Conservation (phyloP, 2,113 vertebrate genomes). For the Tretioscincus oriximinensis region DNA sequence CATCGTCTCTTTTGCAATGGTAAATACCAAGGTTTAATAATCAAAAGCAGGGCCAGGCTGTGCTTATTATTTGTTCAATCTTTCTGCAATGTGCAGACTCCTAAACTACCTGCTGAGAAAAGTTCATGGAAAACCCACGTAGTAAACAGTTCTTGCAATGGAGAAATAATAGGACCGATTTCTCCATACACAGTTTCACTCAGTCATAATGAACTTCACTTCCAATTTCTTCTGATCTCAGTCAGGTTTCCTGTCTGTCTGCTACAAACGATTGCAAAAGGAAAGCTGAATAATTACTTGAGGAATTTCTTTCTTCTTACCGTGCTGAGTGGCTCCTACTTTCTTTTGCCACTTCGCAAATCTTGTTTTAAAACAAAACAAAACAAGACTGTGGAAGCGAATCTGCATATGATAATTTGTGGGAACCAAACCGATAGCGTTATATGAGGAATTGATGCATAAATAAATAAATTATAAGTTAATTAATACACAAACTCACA, state of each 20-base stretch:
- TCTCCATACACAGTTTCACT: slow-evolving; percentile 29
- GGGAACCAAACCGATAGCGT: no score
- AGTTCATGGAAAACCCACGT: not conserved
- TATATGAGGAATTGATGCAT: not conserved
- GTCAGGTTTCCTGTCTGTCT: slow-evolving; percentile 26
- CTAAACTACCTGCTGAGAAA: not conserved
- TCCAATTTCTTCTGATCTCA: slow-evolving; percentile 25
- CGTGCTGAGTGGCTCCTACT: slow-evolving; percentile 40
- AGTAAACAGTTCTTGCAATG: not conserved
- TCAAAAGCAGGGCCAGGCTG: no score
- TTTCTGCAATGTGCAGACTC: not conserved
- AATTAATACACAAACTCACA: not conserved
- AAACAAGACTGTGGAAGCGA: not conserved
- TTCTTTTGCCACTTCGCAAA: slow-evolving; percentile 38
- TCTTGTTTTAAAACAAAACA: not conserved
- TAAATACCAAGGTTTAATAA: no score
- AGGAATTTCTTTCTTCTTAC: slow-evolving; percentile 44
- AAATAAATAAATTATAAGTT: not conserved
- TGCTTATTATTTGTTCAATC: not conserved
- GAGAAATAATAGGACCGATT: not conserved
- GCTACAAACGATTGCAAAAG: slow-evolving; percentile 27
- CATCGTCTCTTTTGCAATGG: no score
- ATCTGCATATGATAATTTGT: no score
- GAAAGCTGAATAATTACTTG: slow-evolving; percentile 37
- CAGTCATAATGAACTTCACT: slow-evolving; percentile 34